These are phyloP conservation scores for Meleagris gallopavo DNA, from an alignment of 2,113 vertebrate genomes.

Conservation along the genomic window DNA sequence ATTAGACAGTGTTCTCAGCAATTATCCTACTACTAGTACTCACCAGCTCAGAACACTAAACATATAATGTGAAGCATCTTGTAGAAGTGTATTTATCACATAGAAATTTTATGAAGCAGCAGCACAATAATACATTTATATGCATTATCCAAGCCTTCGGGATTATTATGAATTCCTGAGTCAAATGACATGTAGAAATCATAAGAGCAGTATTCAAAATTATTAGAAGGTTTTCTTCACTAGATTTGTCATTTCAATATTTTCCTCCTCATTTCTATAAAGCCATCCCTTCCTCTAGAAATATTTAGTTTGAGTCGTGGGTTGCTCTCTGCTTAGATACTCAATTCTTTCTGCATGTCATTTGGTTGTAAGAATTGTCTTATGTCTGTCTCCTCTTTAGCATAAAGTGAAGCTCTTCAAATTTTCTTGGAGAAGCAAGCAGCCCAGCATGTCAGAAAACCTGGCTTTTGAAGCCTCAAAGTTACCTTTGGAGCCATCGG, in stretches of 20 bases:
- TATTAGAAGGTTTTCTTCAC: neutral
- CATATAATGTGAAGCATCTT: neutral
- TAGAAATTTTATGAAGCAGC: neutral
- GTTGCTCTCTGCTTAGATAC: neutral
- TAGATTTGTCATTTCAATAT: neutral
- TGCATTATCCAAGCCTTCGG: neutral
- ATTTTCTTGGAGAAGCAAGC: slow-evolving; percentile 7
- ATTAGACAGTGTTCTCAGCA: neutral
- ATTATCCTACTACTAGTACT: neutral
- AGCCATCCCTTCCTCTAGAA: neutral
- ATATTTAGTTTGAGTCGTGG: neutral
- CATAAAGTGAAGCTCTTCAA: neutral
- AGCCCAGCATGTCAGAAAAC: neutral
- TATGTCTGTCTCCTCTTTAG: neutral
- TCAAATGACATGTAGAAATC: neutral
- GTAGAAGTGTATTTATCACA: neutral
- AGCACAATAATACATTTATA: neutral
- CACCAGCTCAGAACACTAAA: neutral
- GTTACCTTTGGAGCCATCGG: neutral
- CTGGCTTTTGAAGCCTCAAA: neutral
- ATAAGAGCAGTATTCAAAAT: neutral
- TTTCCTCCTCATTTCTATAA: neutral
- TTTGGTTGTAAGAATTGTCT: neutral
- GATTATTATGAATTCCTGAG: neutral
- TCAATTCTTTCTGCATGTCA: neutral